A percentile compares a stretch with the other conserved stretches of the same genome.
Conservation (phyloP, 2,113 vertebrate species). For the Daboia siamensis region DNA sequence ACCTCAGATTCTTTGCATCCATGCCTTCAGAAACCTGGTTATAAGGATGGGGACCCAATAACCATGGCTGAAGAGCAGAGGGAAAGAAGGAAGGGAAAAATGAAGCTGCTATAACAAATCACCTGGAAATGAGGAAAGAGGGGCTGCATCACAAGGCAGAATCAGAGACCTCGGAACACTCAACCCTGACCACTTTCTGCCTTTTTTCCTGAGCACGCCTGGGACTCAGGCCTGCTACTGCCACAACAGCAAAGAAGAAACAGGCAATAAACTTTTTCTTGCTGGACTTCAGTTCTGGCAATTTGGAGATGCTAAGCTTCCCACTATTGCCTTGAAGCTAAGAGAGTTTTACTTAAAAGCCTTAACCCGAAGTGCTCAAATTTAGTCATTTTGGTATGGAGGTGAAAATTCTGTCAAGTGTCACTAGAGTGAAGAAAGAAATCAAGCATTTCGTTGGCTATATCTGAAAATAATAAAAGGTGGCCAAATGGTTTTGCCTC, state of each 20-base stretch:
- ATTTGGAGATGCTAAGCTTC: not conserved
- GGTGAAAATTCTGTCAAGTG: no score
- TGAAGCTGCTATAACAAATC: no score
- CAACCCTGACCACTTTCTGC: not conserved
- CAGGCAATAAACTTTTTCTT: not conserved
- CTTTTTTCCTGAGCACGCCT: not conserved
- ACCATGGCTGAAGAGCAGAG: no score
- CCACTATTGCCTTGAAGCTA: not conserved
- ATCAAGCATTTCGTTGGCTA: not conserved
- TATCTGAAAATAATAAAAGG: not conserved
- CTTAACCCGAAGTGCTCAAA: no score
- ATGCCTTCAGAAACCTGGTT: no score
- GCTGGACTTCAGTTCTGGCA: not conserved
- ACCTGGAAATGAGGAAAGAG: not conserved
- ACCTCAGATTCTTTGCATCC: no score
- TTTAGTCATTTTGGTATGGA: no score
- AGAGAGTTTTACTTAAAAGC: not conserved
- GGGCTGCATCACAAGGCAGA: not conserved
- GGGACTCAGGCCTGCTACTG: not conserved
- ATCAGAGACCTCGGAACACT: not conserved
- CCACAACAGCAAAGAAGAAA: not conserved
- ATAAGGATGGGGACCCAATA: no score
- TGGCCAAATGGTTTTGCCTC: not conserved
- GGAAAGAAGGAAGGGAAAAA: no score
- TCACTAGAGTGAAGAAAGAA: no score